A percentile compares a stretch with the other conserved stretches of the same genome.
phyloP scores from a whole-genome alignment of 1,140 invertebrate genomes.

The Ceratoteleas bidentatus region DNA sequence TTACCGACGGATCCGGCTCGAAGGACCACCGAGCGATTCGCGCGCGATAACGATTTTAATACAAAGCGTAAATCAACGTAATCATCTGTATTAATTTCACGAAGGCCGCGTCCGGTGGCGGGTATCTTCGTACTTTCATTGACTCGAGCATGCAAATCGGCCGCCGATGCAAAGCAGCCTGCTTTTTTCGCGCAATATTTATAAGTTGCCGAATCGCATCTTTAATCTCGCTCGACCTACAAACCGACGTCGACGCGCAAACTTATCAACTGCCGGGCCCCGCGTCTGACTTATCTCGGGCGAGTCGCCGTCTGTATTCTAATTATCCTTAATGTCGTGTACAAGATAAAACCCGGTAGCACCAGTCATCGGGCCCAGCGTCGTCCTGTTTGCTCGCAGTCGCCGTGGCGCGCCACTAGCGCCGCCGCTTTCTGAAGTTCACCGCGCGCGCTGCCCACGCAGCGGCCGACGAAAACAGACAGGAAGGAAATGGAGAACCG shows the following conservation, averaged over 20 bases:
- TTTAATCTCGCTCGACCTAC: conserved; percentile 58
- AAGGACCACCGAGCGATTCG: conserved; percentile 7
- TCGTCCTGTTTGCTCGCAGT: conserved; percentile 47
- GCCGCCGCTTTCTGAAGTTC: conserved; percentile 49
- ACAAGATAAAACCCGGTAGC: conserved; percentile 61
- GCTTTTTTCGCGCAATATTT: conserved; percentile 44
- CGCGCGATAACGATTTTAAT: conserved; percentile 34
- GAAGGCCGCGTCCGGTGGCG: neutral
- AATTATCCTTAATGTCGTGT: conserved; percentile 65
- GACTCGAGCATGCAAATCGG: conserved; percentile 43
- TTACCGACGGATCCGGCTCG: conserved; percentile 6
- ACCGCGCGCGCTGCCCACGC: conserved; percentile 49
- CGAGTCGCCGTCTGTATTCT: conserved; percentile 54
- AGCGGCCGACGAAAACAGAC: conserved; percentile 26
- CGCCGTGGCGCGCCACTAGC: conserved; percentile 28
- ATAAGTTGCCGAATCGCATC: conserved; percentile 55
- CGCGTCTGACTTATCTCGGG: conserved; percentile 46
- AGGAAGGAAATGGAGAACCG: conserved; percentile 51
- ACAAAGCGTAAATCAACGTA: conserved; percentile 37
- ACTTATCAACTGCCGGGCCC: conserved; percentile 47
- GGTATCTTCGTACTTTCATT: conserved; percentile 40
- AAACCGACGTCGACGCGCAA: conserved; percentile 37
- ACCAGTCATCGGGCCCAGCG: conserved; percentile 29
- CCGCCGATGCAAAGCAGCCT: conserved; percentile 9
- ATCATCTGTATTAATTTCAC: conserved; percentile 41